These are phyloP conservation scores for Abscondita cerata DNA, from an alignment of 2,888 invertebrate genomes.

Conservation along the genomic window DNA sequence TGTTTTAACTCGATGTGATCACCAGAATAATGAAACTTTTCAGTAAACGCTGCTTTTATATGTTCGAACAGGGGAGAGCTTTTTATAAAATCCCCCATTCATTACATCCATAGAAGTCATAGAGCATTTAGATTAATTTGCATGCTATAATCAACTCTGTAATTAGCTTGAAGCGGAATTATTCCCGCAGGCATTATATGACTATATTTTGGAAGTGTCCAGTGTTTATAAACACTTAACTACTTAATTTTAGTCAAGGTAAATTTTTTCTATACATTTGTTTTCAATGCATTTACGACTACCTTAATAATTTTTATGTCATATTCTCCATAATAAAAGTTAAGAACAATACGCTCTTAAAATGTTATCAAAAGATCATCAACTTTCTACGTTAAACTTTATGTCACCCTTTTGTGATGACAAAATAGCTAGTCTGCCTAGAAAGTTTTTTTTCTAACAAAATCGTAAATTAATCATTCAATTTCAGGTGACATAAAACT, in stretches of 20 bases:
- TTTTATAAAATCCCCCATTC: constrained; percentile 28
- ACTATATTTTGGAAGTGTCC: constrained; percentile 21
- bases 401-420: constrained; percentile 1
- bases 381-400: constrained; percentile 8
- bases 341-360: not conserved
- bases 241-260: constrained; percentile 3
- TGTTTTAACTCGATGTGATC: constrained; percentile 22
- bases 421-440: not conserved
- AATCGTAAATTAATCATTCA: too few species aligned
- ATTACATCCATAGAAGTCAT: constrained; percentile 13
- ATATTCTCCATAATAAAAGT: constrained; percentile 1
- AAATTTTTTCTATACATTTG: not conserved
- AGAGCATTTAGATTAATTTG: constrained; percentile 26
- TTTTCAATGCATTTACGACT: not conserved
- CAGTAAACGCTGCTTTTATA: constrained; percentile 23
- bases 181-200: constrained; percentile 22
- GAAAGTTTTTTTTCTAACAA: too few species aligned
- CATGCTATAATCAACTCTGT: constrained; percentile 25
- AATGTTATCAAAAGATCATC: constrained; percentile 2
- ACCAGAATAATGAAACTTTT: constrained; percentile 17
- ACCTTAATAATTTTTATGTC: too few species aligned
- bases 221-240: constrained; percentile 1
- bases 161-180: constrained; percentile 27
- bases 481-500: too few species aligned
- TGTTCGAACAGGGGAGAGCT: constrained; percentile 24